phyloP scores from a whole-genome alignment of 2,797 vertebrate species.

The Orientallactaga sibirica region DNA sequence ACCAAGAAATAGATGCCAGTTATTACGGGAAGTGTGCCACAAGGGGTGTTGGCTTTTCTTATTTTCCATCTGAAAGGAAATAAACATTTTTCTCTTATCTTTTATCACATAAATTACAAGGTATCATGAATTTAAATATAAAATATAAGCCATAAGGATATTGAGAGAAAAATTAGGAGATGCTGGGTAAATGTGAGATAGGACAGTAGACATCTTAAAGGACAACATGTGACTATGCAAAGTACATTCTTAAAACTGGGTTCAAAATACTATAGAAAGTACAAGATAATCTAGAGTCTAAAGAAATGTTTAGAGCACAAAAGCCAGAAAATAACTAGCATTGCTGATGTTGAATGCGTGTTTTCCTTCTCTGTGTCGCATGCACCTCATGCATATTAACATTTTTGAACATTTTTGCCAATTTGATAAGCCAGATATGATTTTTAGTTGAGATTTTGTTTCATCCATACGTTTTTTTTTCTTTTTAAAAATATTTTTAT shows the following conservation, averaged over 20 bases:
- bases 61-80: constrained; percentile 25
- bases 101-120: neutral
- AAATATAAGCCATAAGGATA: neutral
- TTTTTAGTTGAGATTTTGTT: neutral
- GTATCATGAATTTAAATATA: neutral
- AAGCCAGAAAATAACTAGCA: neutral
- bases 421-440: neutral
- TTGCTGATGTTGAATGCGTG: neutral
- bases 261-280: neutral
- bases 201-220: neutral
- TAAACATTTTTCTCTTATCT: neutral
- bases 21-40: neutral
- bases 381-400: neutral
- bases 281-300: neutral
- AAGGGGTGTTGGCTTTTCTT: neutral
- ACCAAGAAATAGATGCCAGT: neutral
- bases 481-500: no score
- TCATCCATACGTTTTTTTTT: no score
- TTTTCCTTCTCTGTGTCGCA: no score
- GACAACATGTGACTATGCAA: neutral
- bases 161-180: constrained; percentile 20
- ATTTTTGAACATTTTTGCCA: neutral
- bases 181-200: neutral
- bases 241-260: neutral
- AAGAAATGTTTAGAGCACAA: neutral